These are phyloP conservation scores for Odontesthes bonariensis DNA, from an alignment of 2,113 vertebrate species.

Conservation along the genomic window DNA sequence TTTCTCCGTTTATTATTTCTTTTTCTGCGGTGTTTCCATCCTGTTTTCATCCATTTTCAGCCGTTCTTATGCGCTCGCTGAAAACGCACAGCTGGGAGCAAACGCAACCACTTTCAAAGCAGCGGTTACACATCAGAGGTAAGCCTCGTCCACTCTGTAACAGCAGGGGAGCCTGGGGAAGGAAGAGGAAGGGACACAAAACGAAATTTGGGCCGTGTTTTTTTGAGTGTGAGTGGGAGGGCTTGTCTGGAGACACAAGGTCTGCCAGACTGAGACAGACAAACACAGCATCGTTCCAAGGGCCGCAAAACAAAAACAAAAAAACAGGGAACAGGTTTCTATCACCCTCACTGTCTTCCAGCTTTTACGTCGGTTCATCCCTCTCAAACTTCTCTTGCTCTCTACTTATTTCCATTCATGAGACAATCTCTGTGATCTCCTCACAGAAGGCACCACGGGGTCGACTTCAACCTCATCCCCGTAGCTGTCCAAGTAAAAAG, in stretches of 20 bases:
- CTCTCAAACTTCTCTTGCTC: not conserved
- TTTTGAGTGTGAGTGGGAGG: slow-evolving; percentile 45
- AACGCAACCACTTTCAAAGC: not conserved
- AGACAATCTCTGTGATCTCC: slow-evolving; percentile 1
- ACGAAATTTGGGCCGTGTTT: slow-evolving; percentile 50
- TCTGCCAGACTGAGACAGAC: slow-evolving; percentile 51
- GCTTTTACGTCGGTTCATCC: too few relatives aligned
- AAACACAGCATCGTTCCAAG: slow-evolving; percentile 56
- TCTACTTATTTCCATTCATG: slow-evolving; percentile 28
- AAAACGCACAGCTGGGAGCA: not conserved
- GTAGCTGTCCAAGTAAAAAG: slow-evolving; percentile 9
- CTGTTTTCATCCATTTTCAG: too few relatives aligned
- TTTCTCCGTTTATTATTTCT: not conserved
- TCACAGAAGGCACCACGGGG: slow-evolving; percentile 35
- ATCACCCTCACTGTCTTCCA: not conserved
- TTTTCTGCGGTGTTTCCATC: not conserved
- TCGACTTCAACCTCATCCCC: slow-evolving; percentile 16
- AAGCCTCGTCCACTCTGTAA: slow-evolving; percentile 23
- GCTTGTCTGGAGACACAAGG: slow-evolving; percentile 61
- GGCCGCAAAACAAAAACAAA: slow-evolving; percentile 47
- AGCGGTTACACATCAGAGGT: not conserved
- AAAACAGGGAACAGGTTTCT: slow-evolving; percentile 33
- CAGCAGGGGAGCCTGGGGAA: slow-evolving; percentile 48
- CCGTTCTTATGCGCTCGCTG: not conserved
- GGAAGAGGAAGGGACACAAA: slow-evolving; percentile 34